These are phyloP conservation scores for Trogon melanurus DNA, from an alignment of 2,113 vertebrate genomes.

Conservation along the genomic window DNA sequence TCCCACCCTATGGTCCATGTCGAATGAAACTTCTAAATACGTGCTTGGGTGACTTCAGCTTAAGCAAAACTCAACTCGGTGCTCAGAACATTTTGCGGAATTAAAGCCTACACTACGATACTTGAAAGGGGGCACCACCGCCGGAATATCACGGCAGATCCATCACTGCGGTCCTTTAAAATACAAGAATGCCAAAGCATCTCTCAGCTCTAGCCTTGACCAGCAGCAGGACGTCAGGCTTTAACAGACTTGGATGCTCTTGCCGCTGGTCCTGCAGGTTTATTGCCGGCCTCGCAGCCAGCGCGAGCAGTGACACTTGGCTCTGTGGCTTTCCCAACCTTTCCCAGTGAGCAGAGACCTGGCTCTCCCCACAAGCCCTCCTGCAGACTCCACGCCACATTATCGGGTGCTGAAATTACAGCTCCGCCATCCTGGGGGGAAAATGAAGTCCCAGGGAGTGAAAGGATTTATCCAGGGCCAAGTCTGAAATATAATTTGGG, in stretches of 20 bases:
- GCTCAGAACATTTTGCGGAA: background rate
- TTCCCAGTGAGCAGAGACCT: background rate
- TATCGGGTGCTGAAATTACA: background rate
- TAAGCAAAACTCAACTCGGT: background rate
- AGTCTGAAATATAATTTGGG: background rate
- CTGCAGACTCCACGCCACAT: background rate
- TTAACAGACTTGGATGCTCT: background rate
- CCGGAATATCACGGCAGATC: background rate
- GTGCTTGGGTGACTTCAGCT: background rate
- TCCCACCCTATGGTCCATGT: background rate
- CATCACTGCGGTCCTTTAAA: background rate
- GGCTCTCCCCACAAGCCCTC: background rate
- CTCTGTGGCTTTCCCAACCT: background rate
- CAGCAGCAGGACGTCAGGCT: background rate
- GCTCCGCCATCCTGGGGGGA: background rate
- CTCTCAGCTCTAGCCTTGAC: background rate
- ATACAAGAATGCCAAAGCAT: background rate
- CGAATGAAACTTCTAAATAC: background rate
- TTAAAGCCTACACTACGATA: fast-evolving
- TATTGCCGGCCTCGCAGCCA: background rate
- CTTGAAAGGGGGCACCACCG: background rate
- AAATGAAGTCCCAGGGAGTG: background rate
- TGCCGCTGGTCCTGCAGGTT: background rate
- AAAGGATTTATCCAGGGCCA: background rate
- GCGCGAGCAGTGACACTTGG: background rate